Evolutionary conservation across 2,113 vertebrate species (phyloP).

Genomic region (Tyrannus savana): DNA sequence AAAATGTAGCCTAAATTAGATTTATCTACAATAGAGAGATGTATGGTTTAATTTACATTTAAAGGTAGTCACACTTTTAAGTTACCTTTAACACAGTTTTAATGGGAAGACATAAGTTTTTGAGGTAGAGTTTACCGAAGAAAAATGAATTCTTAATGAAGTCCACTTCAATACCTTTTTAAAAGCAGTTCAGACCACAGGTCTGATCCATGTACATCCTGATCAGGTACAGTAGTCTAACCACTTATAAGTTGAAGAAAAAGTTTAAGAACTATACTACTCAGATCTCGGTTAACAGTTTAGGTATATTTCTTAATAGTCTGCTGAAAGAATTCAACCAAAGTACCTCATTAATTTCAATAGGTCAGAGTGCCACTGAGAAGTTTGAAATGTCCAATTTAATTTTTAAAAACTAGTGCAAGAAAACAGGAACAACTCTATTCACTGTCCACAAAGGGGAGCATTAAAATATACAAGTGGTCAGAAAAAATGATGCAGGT

Average conservation of each 20-base stretch:
- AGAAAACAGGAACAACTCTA: background rate
- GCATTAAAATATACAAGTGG: background rate
- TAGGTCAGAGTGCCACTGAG: background rate
- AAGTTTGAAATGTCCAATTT: background rate
- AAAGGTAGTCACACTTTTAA: background rate
- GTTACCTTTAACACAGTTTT: background rate
- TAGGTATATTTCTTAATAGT: background rate
- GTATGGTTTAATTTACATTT: background rate
- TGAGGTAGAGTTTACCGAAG: background rate
- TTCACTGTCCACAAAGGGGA: background rate
- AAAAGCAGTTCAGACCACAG: background rate
- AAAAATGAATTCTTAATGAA: background rate
- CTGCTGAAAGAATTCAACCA: background rate
- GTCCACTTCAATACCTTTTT: background rate
- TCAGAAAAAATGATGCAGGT: background rate
- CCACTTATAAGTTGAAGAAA: background rate
- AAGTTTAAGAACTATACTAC: background rate
- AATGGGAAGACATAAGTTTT: background rate
- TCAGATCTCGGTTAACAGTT: background rate
- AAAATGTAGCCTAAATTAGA: background rate
- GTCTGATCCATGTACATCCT: background rate
- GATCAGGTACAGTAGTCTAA: background rate
- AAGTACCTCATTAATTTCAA: background rate
- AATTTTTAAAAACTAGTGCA: background rate
- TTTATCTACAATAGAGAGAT: background rate